Evolutionary conservation across 2,888 invertebrate species (phyloP).

Genomic region (Andrena haemorrhoa): DNA sequence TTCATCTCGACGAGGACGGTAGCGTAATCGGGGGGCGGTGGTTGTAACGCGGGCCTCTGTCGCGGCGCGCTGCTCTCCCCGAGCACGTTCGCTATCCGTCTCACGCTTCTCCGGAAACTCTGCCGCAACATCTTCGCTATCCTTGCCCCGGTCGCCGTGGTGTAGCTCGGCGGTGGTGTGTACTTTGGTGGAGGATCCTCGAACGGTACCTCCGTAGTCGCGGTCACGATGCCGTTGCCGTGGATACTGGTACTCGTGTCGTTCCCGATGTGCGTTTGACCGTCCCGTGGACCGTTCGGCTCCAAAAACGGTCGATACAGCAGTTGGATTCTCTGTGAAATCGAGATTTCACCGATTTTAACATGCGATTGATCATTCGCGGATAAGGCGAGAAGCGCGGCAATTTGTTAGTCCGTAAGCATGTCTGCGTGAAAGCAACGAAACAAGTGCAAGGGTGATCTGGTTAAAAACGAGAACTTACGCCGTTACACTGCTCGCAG

Average conservation of each 20-base stretch:
- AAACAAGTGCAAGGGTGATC: background rate
- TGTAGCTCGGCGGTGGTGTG: slow-evolving; percentile 96
- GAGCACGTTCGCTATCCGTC: slow-evolving; percentile 88
- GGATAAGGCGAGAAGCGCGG: background rate
- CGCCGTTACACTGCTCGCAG: slow-evolving; percentile 83
- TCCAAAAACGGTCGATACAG: slow-evolving; percentile 92
- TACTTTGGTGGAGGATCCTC: slow-evolving; percentile 96
- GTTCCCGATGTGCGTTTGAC: slow-evolving; percentile 73
- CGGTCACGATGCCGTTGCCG: slow-evolving; percentile 79
- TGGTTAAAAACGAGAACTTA: slow-evolving; percentile 74
- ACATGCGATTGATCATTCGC: too few relatives aligned
- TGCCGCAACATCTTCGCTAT: slow-evolving; percentile 91
- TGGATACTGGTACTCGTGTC: slow-evolving; percentile 76
- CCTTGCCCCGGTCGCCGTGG: slow-evolving; percentile 95
- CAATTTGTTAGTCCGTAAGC: background rate
- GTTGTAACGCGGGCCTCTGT: slow-evolving; percentile 81
- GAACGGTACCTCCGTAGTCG: slow-evolving; percentile 81
- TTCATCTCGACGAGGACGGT: slow-evolving; percentile 88
- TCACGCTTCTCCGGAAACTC: slow-evolving; percentile 92
- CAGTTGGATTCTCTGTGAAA: slow-evolving; percentile 91
- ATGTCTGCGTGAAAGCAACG: background rate
- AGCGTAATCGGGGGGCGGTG: slow-evolving; percentile 88
- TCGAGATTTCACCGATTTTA: background rate
- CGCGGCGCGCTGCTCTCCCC: slow-evolving; percentile 84
- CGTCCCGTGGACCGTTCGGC: slow-evolving; percentile 83